Evolutionary conservation across 2,797 vertebrate species (phyloP).

Genomic region (Xenopus petersii): DNA sequence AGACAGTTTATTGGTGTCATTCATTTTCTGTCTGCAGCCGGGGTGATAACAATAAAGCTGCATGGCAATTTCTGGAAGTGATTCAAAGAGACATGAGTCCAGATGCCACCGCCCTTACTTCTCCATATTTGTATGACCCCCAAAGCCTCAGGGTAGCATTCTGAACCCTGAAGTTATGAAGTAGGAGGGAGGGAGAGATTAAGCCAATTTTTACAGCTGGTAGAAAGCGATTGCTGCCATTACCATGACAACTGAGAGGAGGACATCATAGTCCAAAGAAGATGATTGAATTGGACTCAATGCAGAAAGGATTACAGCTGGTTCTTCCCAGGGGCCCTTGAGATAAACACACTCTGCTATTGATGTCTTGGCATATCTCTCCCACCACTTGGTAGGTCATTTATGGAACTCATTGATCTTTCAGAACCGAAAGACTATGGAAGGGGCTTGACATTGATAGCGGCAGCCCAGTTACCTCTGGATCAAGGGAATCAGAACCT

Average conservation of each 20-base stretch:
- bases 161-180: background rate
- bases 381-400: background rate
- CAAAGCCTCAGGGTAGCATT: background rate
- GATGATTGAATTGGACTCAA: constrained; percentile 31
- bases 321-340: constrained; percentile 8
- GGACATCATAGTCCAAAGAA: constrained; percentile 24
- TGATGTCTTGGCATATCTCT: background rate
- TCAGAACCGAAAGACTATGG: background rate
- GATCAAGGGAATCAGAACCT: background rate
- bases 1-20: background rate
- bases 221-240: constrained; percentile 21
- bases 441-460: background rate
- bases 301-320: constrained; percentile 34
- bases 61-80: background rate
- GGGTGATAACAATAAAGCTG: background rate
- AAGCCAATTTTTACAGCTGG: constrained; percentile 2
- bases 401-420: background rate
- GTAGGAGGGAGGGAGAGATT: background rate
- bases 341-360: constrained; percentile 31
- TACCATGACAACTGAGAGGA: constrained; percentile 40
- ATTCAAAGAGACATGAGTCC: background rate
- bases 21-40: background rate
- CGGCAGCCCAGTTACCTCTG: background rate
- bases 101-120: background rate
- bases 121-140: background rate